Conservation (phyloP, 1,140 invertebrate genomes). For the Habropoda laboriosa region DNA sequence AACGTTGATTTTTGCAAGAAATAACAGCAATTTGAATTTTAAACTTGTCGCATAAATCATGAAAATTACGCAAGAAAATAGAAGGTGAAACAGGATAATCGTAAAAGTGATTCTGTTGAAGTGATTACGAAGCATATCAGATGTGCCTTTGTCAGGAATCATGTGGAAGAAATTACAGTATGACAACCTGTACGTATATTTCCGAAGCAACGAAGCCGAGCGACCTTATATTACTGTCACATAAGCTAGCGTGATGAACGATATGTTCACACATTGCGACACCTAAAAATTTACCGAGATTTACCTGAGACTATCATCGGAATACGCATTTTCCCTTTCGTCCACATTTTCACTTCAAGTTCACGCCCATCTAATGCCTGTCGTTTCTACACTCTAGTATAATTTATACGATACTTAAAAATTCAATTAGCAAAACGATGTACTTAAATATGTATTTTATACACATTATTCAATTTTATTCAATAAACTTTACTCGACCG, state of each 20-base stretch:
- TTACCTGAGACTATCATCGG: not conserved
- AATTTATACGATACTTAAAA: not conserved
- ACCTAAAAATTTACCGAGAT: not conserved
- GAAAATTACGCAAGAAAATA: not conserved
- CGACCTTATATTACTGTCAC: constrained; percentile 38
- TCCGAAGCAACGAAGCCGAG: constrained; percentile 27
- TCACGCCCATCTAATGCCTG: no score
- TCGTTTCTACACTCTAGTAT: no score
- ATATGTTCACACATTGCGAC: not conserved
- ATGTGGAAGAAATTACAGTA: constrained; percentile 31
- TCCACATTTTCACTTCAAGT: not conserved
- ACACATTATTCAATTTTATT: not conserved
- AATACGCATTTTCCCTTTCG: no score
- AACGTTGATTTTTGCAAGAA: constrained; percentile 23
- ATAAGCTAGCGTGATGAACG: constrained; percentile 11
- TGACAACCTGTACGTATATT: not conserved
- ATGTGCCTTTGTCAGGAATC: constrained; percentile 29
- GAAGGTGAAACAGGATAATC: not conserved
- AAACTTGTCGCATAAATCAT: not conserved
- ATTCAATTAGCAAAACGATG: not conserved
- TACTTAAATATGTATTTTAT: not conserved
- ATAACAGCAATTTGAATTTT: not conserved
- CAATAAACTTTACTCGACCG: not conserved
- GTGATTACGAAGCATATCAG: constrained; percentile 15
- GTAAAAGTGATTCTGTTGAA: not conserved